Base-by-base conservation (phyloP, 1,140 invertebrate species). In the Lutraria rhynchaena region DNA sequence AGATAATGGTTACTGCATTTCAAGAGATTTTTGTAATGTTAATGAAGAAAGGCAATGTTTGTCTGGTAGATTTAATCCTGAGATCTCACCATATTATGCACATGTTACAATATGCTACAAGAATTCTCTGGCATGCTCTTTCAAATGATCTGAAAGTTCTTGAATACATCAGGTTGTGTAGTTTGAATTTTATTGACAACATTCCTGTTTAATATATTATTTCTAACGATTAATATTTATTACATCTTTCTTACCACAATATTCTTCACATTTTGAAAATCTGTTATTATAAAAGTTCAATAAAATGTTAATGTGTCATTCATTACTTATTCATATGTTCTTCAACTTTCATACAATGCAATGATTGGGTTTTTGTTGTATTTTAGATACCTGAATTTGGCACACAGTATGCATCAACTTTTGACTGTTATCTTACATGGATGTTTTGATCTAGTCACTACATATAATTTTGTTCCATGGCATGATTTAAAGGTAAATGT, bases 1-100 rank as follows among this genome's bases (percentile, higher is more conserved):
- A 67, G 44, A 49, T 67, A 4, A 13, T 67, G 27, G 41, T 67
- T 3, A 46, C 41, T 17, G 11, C 22, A 27, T 15, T 67, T 15
- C 11, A 46, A 4, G 63, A 67, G 24, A 33, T 67, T 29, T 29
- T 31, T 15, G 0, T 19, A 4, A 22, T 67, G 3, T 15, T 67
- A 49, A n/a, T 27, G 22, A 1, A 31, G 24, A 49, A 41, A 51
- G 63, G 49, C 24, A 46, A 15, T 33, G 63, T 31, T 29, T 27
- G 31, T 1, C 61, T 77, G 17, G 75, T 58, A 33, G 75, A 77
- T 33, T 41, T 77, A 29, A 46, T 77, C 9, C 44, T 77, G 17
- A 41, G 31, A 27, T 77, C 75, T 24, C 60, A 77, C 61, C 11
- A 24, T 27, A 22, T 67, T 11, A 67, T 77, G 49, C n/a, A 77